Conservation (phyloP, 1,140 invertebrate species). For the Amyelois transitella region DNA sequence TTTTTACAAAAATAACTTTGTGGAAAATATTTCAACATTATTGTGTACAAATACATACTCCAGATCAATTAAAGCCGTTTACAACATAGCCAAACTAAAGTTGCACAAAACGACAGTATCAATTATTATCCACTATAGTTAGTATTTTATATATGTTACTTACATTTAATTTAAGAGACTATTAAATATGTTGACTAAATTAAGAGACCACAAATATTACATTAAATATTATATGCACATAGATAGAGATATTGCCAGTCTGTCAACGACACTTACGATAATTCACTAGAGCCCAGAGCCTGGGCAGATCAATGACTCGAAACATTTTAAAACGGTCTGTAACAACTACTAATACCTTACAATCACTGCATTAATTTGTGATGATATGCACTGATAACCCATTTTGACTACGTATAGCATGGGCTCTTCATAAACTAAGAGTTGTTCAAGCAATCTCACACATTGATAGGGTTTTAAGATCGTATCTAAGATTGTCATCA, state of each 20-base stretch:
- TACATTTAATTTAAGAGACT: constrained; percentile 68
- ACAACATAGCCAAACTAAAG: constrained; percentile 70
- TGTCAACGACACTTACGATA: constrained; percentile 70
- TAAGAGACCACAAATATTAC: constrained; percentile 71
- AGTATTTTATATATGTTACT: constrained; percentile 62
- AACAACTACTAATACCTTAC: constrained; percentile 74
- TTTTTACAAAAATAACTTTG: constrained; percentile 72
- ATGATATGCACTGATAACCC: constrained; percentile 74
- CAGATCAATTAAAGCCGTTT: constrained; percentile 72
- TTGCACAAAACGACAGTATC: constrained; percentile 69
- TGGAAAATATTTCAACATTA: constrained; percentile 63
- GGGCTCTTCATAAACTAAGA: constrained; percentile 49
- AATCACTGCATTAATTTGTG: constrained; percentile 72
- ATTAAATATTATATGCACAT: constrained; percentile 65
- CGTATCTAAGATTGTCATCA: constrained; percentile 60
- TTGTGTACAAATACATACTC: constrained; percentile 66
- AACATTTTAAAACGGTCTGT: constrained; percentile 68
- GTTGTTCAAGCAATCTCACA: constrained; percentile 47
- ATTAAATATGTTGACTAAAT: constrained; percentile 73
- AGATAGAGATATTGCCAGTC: constrained; percentile 73
- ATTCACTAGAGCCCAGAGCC: constrained; percentile 70
- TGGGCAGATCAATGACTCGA: constrained; percentile 65
- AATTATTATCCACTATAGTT: constrained; percentile 52
- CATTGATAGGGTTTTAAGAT: constrained; percentile 56
- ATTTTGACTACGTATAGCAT: constrained; percentile 50